Base-by-base conservation (phyloP, 2,797 vertebrate genomes). In the Cryptoblepharus egeriae region DNA sequence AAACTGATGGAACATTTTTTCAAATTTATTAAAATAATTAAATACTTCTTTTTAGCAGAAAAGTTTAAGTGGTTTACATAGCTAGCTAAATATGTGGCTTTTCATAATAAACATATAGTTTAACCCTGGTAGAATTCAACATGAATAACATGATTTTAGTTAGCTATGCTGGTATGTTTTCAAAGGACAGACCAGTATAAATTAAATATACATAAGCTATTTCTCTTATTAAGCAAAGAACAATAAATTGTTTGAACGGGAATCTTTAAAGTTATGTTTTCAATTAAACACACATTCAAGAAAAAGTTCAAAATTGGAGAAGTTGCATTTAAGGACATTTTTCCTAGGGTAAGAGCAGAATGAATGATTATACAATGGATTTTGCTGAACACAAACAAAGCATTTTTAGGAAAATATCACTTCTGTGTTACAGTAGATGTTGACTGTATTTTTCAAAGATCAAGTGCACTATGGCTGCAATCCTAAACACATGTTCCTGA, bases 401-500 rank as follows among this genome's bases (percentile, higher is more conserved):
- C 68, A 32, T 11, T 77, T 24, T 60, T 80, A 78, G 6, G 81
- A 75, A 82, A 75, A 74, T 64, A 78, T 0, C 12, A 80, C 22
- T 5, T 75, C 8, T 28, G 60, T 26, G 70, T 77, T 45, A 11
- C 5, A 10, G 2, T 28, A 89, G 2, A 20, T 22, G 11, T 74
- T 2, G n/a, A 20, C 16, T 32, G 0, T 0, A 20, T 37, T 0
- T 0, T 69, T 18, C 26, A 79, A 72, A 86, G 26, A 76, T 28
- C 0, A 74, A 42, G 6, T 42, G 28, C 32, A 81, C 10, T 37
- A 9, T n/a, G n/a, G n/a, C n/a, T n/a, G n/a, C n/a, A n/a, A n/a
- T n/a, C n/a, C n/a, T n/a, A n/a, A n/a, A n/a, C n/a, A n/a, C n/a
- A n/a, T n/a, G n/a, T n/a, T n/a, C n/a, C n/a, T n/a, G n/a, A n/a